These are phyloP conservation scores for Bambusicola thoracicus DNA, from an alignment of 2,113 vertebrate genomes.

Conservation along the genomic window DNA sequence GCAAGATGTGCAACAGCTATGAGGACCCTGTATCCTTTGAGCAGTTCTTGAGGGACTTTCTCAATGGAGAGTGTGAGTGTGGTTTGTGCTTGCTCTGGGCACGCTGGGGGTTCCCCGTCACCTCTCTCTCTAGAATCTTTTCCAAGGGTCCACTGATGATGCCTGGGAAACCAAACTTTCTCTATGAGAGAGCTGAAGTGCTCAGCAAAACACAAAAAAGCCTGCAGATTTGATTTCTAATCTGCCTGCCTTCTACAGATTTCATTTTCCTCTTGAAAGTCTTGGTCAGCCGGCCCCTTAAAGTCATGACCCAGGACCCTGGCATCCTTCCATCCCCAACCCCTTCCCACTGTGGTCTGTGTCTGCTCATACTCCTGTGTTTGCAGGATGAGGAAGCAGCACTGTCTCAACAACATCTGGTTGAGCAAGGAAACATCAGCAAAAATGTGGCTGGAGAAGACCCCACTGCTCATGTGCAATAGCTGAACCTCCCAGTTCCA, in stretches of 20 bases:
- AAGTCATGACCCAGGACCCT: background rate
- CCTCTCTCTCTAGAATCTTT: background rate
- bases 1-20: conserved; percentile 56
- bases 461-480: background rate
- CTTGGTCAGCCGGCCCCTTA: background rate
- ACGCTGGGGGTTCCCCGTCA: background rate
- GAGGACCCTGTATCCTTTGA: conserved; percentile 47
- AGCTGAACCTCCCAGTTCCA: background rate
- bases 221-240: no score
- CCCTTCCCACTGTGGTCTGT: background rate
- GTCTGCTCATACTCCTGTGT: no score
- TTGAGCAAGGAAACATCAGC: background rate
- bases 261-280: background rate
- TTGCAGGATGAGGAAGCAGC: no score
- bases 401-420: background rate
- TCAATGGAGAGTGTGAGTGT: conserved; percentile 60
- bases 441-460: background rate
- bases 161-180: background rate
- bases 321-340: background rate
- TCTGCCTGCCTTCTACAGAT: background rate
- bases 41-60: conserved; percentile 67
- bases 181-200: background rate
- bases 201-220: background rate
- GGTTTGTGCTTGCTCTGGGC: no score
- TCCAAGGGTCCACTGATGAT: background rate